These are phyloP conservation scores for Gibbula magus DNA, from an alignment of 2,888 invertebrate species.

Conservation along the genomic window DNA sequence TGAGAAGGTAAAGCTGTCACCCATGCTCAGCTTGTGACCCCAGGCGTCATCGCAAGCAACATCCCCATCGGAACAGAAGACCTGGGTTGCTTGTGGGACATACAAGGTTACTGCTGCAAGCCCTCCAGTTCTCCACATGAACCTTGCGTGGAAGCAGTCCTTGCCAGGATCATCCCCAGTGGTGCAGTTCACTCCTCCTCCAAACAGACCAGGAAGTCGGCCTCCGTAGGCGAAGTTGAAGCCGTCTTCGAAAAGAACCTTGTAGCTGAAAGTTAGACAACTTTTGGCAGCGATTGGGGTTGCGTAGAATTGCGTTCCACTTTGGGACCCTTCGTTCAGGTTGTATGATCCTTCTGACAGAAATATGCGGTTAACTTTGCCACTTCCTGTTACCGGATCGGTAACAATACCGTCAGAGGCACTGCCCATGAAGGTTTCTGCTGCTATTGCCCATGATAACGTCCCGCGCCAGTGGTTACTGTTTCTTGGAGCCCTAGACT, in stretches of 20 bases:
- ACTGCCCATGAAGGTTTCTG: not conserved
- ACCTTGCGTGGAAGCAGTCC: not conserved
- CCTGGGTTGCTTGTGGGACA: not conserved
- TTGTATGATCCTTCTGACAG: not conserved
- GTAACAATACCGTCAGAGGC: not conserved
- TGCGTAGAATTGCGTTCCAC: not conserved
- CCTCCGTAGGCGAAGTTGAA: slow-evolving; percentile 6
- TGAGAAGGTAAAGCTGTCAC: not conserved
- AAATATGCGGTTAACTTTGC: not conserved
- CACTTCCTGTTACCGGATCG: not conserved
- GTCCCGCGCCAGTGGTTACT: too few relatives aligned
- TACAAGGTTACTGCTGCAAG: not conserved
- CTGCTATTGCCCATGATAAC: not conserved
- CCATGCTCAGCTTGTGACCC: not conserved
- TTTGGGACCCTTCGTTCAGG: not conserved
- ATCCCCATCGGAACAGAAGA: not conserved
- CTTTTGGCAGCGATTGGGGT: not conserved
- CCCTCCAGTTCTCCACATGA: not conserved
- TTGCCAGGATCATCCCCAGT: not conserved
- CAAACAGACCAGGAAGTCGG: not conserved
- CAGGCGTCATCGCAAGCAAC: not conserved
- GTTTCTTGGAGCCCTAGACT: too few relatives aligned
- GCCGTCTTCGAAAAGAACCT: not conserved
- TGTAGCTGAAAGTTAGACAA: not conserved
- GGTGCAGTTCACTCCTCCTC: not conserved